phyloP scores from a whole-genome alignment of 2,797 vertebrate genomes.

The Clarias fuscus region DNA sequence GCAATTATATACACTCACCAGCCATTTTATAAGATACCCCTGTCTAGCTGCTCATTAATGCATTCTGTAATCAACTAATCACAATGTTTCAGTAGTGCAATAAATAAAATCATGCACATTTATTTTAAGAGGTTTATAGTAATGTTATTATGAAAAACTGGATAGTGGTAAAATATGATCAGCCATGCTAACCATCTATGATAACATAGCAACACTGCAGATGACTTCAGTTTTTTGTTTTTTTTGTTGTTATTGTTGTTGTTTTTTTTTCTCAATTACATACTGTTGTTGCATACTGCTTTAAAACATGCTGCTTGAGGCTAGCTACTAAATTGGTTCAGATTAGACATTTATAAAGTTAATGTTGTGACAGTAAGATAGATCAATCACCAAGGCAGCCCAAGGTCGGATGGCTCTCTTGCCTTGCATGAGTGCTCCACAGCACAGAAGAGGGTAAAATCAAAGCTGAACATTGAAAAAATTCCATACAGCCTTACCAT shows the following conservation, averaged over 20 bases:
- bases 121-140: background rate
- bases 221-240: no score
- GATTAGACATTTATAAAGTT: background rate
- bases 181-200: background rate
- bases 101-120: background rate
- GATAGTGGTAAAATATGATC: background rate
- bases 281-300: background rate
- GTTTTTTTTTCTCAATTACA: background rate
- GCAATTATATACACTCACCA: background rate
- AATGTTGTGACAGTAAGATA: conserved; percentile 1
- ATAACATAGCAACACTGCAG: background rate
- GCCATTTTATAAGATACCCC: background rate
- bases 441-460: background rate
- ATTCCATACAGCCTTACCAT: background rate
- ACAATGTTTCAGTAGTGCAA: background rate
- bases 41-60: background rate
- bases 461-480: background rate
- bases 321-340: background rate
- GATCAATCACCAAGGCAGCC: background rate
- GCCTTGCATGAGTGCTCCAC: background rate
- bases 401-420: background rate
- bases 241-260: no score
- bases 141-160: background rate
- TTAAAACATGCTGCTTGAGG: background rate
- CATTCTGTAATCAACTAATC: background rate